Evolutionary conservation across 2,888 invertebrate genomes (phyloP).

Genomic region (Stenichneumon culpator): DNA sequence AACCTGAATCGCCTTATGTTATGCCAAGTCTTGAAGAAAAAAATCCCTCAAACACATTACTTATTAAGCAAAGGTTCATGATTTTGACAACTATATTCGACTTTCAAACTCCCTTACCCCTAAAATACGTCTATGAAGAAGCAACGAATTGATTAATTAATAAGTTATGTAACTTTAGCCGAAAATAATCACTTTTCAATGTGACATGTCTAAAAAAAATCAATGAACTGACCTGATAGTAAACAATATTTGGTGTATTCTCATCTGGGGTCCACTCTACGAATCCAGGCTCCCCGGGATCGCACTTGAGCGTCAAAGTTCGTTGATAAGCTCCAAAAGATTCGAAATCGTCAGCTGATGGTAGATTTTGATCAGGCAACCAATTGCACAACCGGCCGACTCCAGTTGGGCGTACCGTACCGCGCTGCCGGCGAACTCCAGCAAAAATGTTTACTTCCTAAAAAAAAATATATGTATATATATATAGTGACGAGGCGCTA

Average conservation of each 20-base stretch:
- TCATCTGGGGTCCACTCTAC: conserved; percentile 95
- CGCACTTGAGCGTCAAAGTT: conserved; percentile 93
- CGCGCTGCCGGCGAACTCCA: conserved; percentile 91
- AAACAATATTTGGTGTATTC: conserved; percentile 95
- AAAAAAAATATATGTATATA: neutral
- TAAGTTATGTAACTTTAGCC: neutral
- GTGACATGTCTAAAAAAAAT: neutral
- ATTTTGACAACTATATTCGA: no score
- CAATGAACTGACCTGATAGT: conserved; percentile 91
- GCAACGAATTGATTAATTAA: no score
- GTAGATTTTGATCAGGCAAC: conserved; percentile 91
- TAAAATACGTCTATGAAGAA: no score
- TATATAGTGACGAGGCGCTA: no score
- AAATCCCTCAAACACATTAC: no score
- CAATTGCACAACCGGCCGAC: conserved; percentile 95
- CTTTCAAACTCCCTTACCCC: no score
- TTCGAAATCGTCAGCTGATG: conserved; percentile 92
- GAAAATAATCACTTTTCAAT: neutral
- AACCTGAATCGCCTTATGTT: no score
- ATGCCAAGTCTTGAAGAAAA: no score
- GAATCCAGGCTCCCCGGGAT: conserved; percentile 93
- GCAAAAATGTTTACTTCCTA: conserved; percentile 93
- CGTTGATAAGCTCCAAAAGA: conserved; percentile 97
- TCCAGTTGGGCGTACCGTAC: conserved; percentile 91
- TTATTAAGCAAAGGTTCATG: no score